Base-by-base conservation (phyloP, 1,140 invertebrate species). In the Listronotus bonariensis region DNA sequence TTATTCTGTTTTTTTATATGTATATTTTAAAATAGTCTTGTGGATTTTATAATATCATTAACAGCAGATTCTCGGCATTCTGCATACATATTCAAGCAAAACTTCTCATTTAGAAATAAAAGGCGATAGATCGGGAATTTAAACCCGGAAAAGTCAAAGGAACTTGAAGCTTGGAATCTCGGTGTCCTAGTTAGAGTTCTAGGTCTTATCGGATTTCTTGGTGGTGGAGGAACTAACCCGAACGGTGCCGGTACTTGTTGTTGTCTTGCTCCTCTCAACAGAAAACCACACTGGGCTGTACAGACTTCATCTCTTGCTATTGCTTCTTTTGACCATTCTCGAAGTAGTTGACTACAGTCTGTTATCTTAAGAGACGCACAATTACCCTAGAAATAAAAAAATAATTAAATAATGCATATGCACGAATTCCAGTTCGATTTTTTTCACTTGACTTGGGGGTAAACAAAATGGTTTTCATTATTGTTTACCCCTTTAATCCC, bases 281-380 rank as follows among this genome's bases (percentile, higher is more conserved):
- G 77, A 63, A 86, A 87, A 12, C 89, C 89, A 74, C 94, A 96
- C 80, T 96, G 94, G 0, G 92, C 91, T 14, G 91, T 89, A 78
- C 94, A 96, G 0, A 95, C 91, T 71, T 93, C 91, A 71, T 96
- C 94, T 3, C 87, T 83, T 17, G 92, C 76, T 18, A 96, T 91
- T 0, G 89, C 89, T 53, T 95, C 92, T 42, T 88, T 85, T 32
- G 90, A 87, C 79, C 91, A 93, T 79, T 93, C 90, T 17, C 88
- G 83, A 17, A 92, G 80, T 32, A 96, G 81, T 69, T 92, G 88
- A 41, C 86, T 87, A 76, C 94, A 96, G 76, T 95, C 92, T 11
- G 92, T 93, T 48, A 96, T 89, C 66, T 92, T 86, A 10, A 96
- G 80, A 0, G 93, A 95, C 31, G 93, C 92, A 77, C 94, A 96